phyloP scores from a whole-genome alignment of 2,797 vertebrate genomes.

The Apodemus agrarius region DNA sequence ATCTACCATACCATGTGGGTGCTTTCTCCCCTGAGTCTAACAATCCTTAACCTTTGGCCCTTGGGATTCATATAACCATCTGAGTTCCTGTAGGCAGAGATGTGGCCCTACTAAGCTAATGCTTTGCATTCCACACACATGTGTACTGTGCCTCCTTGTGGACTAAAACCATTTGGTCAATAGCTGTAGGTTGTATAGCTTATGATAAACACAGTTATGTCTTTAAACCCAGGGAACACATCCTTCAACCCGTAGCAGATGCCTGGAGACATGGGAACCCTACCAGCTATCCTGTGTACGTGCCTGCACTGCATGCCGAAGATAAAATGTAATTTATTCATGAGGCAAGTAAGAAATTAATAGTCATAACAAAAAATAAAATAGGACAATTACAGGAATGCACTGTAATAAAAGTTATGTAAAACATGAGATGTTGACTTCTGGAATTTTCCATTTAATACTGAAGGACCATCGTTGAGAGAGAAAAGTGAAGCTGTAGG shows the following conservation, averaged over 20 bases:
- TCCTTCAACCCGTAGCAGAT: background rate
- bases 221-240: background rate
- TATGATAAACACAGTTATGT: background rate
- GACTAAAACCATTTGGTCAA: background rate
- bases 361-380: background rate
- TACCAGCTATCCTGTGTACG: background rate
- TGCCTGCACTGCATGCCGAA: background rate
- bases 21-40: background rate
- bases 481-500: background rate
- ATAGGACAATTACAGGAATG: background rate
- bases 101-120: background rate
- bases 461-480: background rate
- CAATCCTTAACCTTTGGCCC: background rate
- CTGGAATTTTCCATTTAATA: background rate
- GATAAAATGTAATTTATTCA: background rate
- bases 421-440: background rate
- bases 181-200: background rate
- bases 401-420: background rate
- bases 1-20: accelerated
- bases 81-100: background rate
- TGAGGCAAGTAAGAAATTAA: background rate
- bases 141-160: background rate
- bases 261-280: background rate
- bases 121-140: background rate
- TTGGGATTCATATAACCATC: too few species aligned